These are phyloP conservation scores for Scaptomyza reducta DNA, from an alignment of 2,888 invertebrate genomes.

Conservation along the genomic window DNA sequence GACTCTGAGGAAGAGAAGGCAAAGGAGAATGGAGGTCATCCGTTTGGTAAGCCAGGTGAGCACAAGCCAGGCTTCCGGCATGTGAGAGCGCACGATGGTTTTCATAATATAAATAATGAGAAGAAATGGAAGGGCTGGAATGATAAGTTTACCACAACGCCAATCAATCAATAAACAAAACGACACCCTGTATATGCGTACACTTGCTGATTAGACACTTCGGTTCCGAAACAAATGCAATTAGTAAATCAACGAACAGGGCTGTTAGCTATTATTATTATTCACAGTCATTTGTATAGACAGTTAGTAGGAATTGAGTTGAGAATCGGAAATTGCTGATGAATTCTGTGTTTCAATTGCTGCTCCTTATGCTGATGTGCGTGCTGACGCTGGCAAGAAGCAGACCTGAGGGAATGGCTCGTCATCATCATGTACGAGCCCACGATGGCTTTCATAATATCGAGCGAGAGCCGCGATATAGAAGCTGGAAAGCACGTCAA, in stretches of 20 bases:
- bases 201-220: constrained; percentile 32
- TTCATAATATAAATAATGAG: constrained; percentile 45
- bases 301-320: background rate
- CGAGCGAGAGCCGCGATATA: constrained; percentile 26
- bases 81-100: constrained; percentile 55
- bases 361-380: background rate
- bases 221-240: constrained; percentile 34
- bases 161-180: constrained; percentile 7
- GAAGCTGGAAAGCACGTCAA: constrained; percentile 11
- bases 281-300: background rate
- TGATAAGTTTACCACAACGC: constrained; percentile 33
- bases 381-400: background rate
- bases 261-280: background rate
- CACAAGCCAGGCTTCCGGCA: constrained; percentile 16
- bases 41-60: constrained; percentile 12
- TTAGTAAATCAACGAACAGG: constrained; percentile 17
- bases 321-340: background rate
- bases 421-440: constrained; percentile 7
- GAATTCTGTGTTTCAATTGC: background rate
- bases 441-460: constrained; percentile 50
- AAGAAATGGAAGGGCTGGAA: constrained; percentile 51
- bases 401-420: constrained; percentile 8
- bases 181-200: constrained; percentile 37
- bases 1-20: background rate
- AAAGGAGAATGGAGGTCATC: constrained; percentile 36